phyloP scores from a whole-genome alignment of 1,140 invertebrate species.

The Drosophila busckii region DNA sequence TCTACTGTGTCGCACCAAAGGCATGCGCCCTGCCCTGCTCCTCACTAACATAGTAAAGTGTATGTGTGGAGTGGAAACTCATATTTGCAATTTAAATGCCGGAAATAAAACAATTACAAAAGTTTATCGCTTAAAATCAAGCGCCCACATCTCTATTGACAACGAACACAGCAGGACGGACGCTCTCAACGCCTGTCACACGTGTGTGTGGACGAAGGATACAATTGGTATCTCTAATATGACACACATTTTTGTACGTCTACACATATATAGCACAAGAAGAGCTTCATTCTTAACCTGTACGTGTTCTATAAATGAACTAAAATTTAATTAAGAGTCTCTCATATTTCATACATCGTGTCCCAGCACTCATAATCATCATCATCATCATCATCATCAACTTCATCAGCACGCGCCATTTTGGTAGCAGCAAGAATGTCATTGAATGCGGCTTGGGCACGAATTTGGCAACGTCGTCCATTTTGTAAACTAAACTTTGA shows the following conservation, averaged over 20 bases:
- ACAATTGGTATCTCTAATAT: conserved; percentile 1
- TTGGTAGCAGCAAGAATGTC: conserved; percentile 32
- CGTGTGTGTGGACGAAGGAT: conserved; percentile 19
- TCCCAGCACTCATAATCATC: conserved; percentile 26
- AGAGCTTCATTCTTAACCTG: not conserved
- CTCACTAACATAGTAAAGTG: not conserved
- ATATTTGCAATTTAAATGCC: conserved; percentile 78
- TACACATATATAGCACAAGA: too few species aligned
- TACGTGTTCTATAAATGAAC: conserved; percentile 67
- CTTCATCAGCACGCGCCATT: conserved; percentile 42
- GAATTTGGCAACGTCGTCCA: too few species aligned
- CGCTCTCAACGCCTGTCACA: conserved; percentile 1
- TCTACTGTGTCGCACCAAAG: conserved; percentile 70
- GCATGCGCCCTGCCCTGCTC: too few species aligned
- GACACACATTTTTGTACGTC: not conserved
- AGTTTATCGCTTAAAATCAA: conserved; percentile 71
- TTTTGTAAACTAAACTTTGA: conserved; percentile 63
- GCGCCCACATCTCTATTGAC: not conserved
- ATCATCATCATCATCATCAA: conserved; percentile 37
- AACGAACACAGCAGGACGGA: not conserved
- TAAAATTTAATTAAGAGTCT: conserved; percentile 71
- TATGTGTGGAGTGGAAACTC: conserved; percentile 53
- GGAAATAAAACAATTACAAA: conserved; percentile 78
- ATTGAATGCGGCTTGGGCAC: too few species aligned
- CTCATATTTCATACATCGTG: conserved; percentile 54